phyloP scores from a whole-genome alignment of 1,140 invertebrate species.

The Zaprionus camerounensis region DNA sequence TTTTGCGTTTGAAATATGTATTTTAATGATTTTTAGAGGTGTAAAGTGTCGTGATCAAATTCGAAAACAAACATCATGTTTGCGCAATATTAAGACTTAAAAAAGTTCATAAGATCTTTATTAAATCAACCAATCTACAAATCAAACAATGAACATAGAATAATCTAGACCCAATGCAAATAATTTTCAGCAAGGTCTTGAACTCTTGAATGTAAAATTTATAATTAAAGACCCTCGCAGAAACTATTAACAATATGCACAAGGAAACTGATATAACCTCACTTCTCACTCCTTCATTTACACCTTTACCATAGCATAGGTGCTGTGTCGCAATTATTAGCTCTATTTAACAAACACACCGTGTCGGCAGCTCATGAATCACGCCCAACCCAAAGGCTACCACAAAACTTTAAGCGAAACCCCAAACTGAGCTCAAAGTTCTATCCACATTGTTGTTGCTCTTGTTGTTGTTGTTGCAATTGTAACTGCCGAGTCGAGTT shows the following conservation, averaged over 20 bases:
- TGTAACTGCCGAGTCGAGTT: conserved; percentile 42
- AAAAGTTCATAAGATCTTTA: too few relatives aligned
- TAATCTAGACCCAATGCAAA: too few relatives aligned
- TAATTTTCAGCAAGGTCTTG: too few relatives aligned
- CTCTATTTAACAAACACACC: not conserved
- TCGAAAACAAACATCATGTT: too few relatives aligned
- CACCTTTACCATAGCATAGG: not conserved
- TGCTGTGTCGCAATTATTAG: not conserved
- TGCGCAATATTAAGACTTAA: too few relatives aligned
- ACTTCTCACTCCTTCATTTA: not conserved
- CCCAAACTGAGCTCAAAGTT: not conserved
- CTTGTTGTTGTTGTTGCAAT: conserved; percentile 19
- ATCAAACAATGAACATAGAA: too few relatives aligned
- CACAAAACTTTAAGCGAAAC: conserved; percentile 20
- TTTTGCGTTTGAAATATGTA: too few relatives aligned
- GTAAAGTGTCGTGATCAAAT: too few relatives aligned
- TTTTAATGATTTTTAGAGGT: too few relatives aligned
- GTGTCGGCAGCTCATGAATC: conserved; percentile 2
- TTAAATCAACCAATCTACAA: too few relatives aligned
- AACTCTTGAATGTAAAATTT: too few relatives aligned
- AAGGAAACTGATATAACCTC: not conserved
- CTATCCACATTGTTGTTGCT: not conserved
- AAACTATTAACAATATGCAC: not conserved
- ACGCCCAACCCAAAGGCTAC: not conserved
- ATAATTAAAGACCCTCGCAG: not conserved